Evolutionary conservation across 1,140 invertebrate genomes (phyloP), one percentile per base, ranked within the genome.

Genomic region (Lycorma delicatula): DNA sequence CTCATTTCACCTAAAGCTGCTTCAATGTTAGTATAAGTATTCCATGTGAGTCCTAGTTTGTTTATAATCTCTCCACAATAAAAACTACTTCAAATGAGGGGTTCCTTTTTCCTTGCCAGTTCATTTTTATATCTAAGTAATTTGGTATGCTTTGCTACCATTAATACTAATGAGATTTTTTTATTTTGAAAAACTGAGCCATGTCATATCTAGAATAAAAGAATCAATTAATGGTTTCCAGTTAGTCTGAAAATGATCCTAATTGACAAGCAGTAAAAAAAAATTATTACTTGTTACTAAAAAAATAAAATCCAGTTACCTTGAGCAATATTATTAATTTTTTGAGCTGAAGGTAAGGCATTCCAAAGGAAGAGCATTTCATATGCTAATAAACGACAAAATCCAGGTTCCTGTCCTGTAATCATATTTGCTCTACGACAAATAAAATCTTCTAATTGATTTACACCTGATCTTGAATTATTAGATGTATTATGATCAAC

Each of bases 331-430:
- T 44, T 23, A 22, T 12, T 34, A 16, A 54, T 54, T 31, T 38
- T 48, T 36, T 57, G 52, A 66, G 62, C 46, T 20, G 80, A 82
- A 1, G 83, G 77, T 60, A 87, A 70, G 3, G 82, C 78, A 66
- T 86, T 85, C 85, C 85, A 87, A 23, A 87, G 70, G 61, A 85
- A 87, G 3, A 87, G 70, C 62, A 86, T 72, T 68, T 87, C 85
- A 64, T 83, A 81, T 27, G 80, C 74, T 12, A 85, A 72, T 29
- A 87, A 67, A 58, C 77, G 76, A 56, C 56, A 60, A 23, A 59
- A 65, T 29, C 58, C 50, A 7, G 60, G 50, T 22, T 36, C 18
- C 50, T 51, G 20, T 11, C 22, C 13, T 22, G 44, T 23, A 4
- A 57, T 27, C 18, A 38, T 38, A 12, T 27, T 16, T 3, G 57